Base-by-base conservation (phyloP, 1,140 invertebrate species). In the Trichogramma pretiosum region DNA sequence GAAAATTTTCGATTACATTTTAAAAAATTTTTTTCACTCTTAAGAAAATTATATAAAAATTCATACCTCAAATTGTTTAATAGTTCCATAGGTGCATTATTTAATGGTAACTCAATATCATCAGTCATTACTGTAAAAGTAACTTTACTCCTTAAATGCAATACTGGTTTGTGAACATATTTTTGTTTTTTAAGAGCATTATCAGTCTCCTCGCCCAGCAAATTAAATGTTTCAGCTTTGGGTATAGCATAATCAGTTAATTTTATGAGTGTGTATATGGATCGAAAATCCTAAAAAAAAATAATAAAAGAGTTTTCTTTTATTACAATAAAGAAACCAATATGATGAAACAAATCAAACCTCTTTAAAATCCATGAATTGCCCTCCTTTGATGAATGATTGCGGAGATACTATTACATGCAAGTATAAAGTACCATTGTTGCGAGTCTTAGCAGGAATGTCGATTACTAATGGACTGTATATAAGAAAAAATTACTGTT, bases 391-490 rank as follows among this genome's bases (percentile, higher is more conserved):
- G 44, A 54, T 73, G 45, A 69, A 59, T 3, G 76, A 54, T 22
- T 44, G 17, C 14, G 65, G 64, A 9, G 58, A 64, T 35, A 85
- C 51, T 17, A 80, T 75, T 16, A 81, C 68, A 62, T 84, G 82
- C 52, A 89, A 69, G 58, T 75, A 87, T 19, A 89, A 59, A 7
- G 83, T 82, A 17, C 87, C 87, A 77, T 90, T 92, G 33, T 81
- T 77, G 9, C 81, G 71, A 1, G 85, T 87, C 63, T 77, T 80
- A 1, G 61, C 57, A 16, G 87, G 85, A 46, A 90, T 65, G 44
- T 81, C 74, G 38, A 90, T 52, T 53, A 68, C 69, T 32, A 84
- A 58, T 59, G 75, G 73, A 44, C 80, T 80, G 55, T 14, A 73
- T 70, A 62, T 41, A 58, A 53, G 56, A 53, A 59, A 33, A 55